Percentiles rank a stretch among this genome's conserved stretches.
phyloP scores from a whole-genome alignment of 1,140 invertebrate genomes.

The Arctopsyche grandis region DNA sequence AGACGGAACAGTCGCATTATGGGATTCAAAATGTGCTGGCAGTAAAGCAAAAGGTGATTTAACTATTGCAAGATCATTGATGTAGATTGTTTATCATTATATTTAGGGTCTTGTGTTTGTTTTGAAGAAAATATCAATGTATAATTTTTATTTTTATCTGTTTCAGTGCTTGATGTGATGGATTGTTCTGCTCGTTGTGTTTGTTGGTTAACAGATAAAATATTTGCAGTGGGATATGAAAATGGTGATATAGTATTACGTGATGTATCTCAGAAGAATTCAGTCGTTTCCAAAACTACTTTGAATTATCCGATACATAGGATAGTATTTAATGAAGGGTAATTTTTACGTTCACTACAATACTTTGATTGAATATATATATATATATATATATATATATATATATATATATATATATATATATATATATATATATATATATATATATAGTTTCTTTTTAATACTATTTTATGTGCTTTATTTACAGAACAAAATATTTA shows the following conservation, averaged over 20 bases:
- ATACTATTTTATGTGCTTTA: background rate
- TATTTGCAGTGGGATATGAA: slow-evolving; percentile 62
- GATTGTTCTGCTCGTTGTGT: slow-evolving; percentile 60
- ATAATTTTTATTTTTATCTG: background rate
- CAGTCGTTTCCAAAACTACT: background rate
- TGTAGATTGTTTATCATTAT: slow-evolving; percentile 6
- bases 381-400: too few relatives aligned
- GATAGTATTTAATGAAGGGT: slow-evolving; percentile 48
- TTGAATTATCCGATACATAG: slow-evolving; percentile 49
- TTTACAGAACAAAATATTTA: slow-evolving; percentile 59
- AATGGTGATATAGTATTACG: slow-evolving; percentile 58
- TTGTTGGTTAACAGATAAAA: slow-evolving; percentile 61
- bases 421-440: too few relatives aligned
- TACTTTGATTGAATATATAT: slow-evolving; percentile 20
- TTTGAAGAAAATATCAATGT: slow-evolving; percentile 38
- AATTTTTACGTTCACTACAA: slow-evolving; percentile 30
- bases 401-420: too few relatives aligned
- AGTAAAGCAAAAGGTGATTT: slow-evolving; percentile 42
- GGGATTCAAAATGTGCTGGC: slow-evolving; percentile 37
- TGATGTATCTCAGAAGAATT: slow-evolving; percentile 54
- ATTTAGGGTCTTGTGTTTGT: too few relatives aligned
- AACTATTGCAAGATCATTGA: background rate
- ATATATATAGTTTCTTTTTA: background rate
- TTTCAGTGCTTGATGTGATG: slow-evolving; percentile 59
- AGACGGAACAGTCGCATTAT: slow-evolving; percentile 50